phyloP scores from a whole-genome alignment of 2,888 invertebrate species.

The Lochmaea crataegi region DNA sequence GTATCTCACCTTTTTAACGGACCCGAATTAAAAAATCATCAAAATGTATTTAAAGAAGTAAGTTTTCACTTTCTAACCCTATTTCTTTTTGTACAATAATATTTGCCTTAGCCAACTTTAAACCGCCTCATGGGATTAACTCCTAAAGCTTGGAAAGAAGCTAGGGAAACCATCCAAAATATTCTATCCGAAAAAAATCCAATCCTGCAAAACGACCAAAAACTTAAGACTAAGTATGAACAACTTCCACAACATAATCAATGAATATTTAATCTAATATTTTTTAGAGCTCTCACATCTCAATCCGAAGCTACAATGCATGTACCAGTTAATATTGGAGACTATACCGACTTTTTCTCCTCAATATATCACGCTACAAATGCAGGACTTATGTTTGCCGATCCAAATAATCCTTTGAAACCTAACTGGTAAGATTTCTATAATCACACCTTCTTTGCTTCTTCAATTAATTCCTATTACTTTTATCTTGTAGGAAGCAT shows the following conservation, averaged over 20 bases:
- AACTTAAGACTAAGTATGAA: conserved; percentile 73
- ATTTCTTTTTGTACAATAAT: conserved; percentile 2
- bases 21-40: conserved; percentile 74
- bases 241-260: background rate
- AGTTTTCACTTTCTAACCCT: conserved; percentile 26
- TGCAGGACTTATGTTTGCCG: conserved; percentile 97
- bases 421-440: conserved; percentile 82
- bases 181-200: conserved; percentile 78
- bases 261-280: too few species aligned
- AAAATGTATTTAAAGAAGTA: conserved; percentile 84
- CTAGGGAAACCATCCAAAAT: conserved; percentile 81
- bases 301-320: conserved; percentile 88
- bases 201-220: conserved; percentile 76
- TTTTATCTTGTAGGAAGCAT: conserved; percentile 69
- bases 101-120: conserved; percentile 71
- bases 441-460: background rate
- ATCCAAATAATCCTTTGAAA: conserved; percentile 93
- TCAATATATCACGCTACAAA: conserved; percentile 98
- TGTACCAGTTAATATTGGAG: conserved; percentile 92
- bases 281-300: conserved; percentile 77
- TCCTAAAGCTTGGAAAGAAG: conserved; percentile 87
- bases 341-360: conserved; percentile 99
- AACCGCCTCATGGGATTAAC: conserved; percentile 93
- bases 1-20: conserved; percentile 86
- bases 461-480: background rate